Percentiles rank a stretch among this genome's conserved stretches.
Conservation (phyloP, 2,113 vertebrate genomes). For the Thamnaconus septentrionalis region DNA sequence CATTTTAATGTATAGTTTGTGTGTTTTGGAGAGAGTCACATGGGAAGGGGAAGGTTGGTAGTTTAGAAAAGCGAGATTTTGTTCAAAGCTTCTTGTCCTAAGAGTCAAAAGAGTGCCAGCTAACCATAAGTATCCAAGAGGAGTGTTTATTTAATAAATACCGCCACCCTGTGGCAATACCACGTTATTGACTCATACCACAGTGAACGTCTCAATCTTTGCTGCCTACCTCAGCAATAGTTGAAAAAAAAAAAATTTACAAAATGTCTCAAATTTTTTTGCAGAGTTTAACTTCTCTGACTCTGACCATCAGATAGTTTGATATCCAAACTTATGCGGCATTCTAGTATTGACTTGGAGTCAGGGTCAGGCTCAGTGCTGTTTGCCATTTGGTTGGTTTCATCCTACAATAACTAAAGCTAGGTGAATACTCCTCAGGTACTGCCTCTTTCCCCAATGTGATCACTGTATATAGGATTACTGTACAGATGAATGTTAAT, state of each 20-base stretch:
- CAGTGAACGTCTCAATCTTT: constrained; percentile 11
- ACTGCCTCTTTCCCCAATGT: constrained; percentile 60
- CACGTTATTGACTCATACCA: constrained; percentile 4
- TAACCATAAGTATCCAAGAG: constrained; percentile 40
- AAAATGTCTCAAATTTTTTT: background rate
- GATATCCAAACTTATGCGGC: background rate
- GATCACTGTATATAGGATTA: constrained; percentile 71
- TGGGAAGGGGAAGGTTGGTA: constrained; percentile 25
- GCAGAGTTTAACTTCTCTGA: too few relatives aligned
- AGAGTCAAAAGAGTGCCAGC: constrained; percentile 32
- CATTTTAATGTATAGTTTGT: constrained; percentile 58
- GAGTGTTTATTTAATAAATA: constrained; percentile 50
- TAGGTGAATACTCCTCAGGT: constrained; percentile 68
- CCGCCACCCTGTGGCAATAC: background rate
- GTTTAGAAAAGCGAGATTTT: constrained; percentile 28
- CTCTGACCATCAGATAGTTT: background rate
- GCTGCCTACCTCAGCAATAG: constrained; percentile 48
- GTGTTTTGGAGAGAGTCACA: constrained; percentile 35
- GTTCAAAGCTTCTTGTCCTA: constrained; percentile 41
- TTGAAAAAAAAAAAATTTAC: constrained; percentile 10
- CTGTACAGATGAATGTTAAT: constrained; percentile 76
- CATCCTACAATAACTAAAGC: constrained; percentile 43
- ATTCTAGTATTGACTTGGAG: background rate
- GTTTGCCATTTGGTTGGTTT: constrained; percentile 5
- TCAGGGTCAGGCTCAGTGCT: background rate